These are phyloP conservation scores for Oscheius sp. DNA, from an alignment of 2,888 invertebrate genomes.

Conservation along the genomic window DNA sequence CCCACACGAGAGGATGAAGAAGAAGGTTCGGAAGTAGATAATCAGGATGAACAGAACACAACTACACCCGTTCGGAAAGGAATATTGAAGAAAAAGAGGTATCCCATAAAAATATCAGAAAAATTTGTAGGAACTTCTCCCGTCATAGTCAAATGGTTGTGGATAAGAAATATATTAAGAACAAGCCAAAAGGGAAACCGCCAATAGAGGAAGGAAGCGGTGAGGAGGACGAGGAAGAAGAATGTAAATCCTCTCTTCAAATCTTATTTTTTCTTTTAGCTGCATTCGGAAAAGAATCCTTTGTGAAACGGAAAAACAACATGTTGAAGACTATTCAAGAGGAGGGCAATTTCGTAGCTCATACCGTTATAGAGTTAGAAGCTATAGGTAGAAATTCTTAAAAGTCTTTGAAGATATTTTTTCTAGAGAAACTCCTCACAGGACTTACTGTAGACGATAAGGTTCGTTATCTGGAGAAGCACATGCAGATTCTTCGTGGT, in stretches of 20 bases:
- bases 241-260: background rate
- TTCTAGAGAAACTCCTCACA: too few relatives aligned
- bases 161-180: conserved; percentile 30
- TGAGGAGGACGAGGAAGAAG: conserved; percentile 21
- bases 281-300: background rate
- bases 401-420: too few relatives aligned
- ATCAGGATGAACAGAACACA: background rate
- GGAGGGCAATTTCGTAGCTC: too few relatives aligned
- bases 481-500: background rate
- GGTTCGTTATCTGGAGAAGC: too few relatives aligned
- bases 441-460: too few relatives aligned
- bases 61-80: background rate
- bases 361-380: background rate
- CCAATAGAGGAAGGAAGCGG: background rate
- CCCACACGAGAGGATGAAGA: background rate
- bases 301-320: conserved; percentile 11
- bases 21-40: background rate
- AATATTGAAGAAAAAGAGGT: background rate
- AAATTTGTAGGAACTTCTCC: background rate
- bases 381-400: too few relatives aligned
- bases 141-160: conserved; percentile 31
- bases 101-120: background rate
- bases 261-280: background rate
- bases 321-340: background rate
- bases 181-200: conserved; percentile 4